phyloP scores from a whole-genome alignment of 1,140 invertebrate genomes.

The Diachasma alloeum region DNA sequence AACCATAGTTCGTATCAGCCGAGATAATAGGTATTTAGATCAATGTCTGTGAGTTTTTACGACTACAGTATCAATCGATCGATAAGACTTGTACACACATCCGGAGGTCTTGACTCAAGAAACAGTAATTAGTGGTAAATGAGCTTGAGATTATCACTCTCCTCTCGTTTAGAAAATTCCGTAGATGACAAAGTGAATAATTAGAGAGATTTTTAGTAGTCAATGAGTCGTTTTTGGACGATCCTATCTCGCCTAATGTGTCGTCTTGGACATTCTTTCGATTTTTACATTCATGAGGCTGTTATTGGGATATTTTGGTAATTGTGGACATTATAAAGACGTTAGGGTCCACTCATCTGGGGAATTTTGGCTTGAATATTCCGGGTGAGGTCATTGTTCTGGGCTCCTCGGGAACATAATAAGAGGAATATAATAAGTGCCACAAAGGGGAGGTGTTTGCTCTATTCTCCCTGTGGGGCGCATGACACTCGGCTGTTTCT shows the following conservation, averaged over 20 bases:
- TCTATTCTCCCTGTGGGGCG: no score
- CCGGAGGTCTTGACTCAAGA: neutral
- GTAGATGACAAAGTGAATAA: neutral
- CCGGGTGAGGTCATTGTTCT: neutral
- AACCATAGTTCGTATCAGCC: neutral
- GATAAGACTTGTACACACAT: neutral
- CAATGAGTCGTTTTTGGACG: neutral
- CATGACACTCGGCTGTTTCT: no score
- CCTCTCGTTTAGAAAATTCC: neutral
- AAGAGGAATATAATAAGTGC: no score
- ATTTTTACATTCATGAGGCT: neutral
- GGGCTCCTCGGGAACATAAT: neutral
- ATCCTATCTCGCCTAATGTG: neutral
- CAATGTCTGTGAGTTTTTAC: slow-evolving; percentile 8
- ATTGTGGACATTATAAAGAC: neutral
- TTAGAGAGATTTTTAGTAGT: neutral
- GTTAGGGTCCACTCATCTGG: neutral
- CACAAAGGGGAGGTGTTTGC: no score
- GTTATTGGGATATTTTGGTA: neutral
- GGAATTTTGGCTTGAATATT: neutral
- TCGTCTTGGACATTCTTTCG: neutral
- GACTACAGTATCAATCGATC: neutral
- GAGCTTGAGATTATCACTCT: neutral
- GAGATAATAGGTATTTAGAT: slow-evolving; percentile 19
- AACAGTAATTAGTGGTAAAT: neutral